Base-by-base conservation (phyloP, 2,113 vertebrate species). In the Prietella phreatophila region DNA sequence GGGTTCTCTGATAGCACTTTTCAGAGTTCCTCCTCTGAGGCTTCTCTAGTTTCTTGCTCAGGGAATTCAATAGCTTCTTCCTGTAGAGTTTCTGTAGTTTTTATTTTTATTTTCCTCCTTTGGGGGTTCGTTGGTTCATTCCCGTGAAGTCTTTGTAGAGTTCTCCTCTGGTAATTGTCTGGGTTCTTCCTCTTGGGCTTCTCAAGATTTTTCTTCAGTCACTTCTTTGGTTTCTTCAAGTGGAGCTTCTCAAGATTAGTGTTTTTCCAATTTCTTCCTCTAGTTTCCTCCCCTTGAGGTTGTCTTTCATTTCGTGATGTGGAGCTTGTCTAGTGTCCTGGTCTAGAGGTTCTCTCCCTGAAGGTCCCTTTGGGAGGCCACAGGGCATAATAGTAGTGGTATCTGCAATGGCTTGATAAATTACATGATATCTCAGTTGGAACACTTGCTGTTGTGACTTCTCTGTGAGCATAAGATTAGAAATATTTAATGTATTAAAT, bases 1-100 rank as follows among this genome's bases (percentile, higher is more conserved):
- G 53, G 53, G 2, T 27, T 83, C 36, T 83, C 6, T 47, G 42
- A 47, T 47, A 47, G 42, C 6, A 47, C 42, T 47, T 47, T 47
- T 47, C 42, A 47, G 42, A 53, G 30, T 69, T 39, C 96, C 94
- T 93, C 94, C 85, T 93, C 87, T 25, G 92, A 89, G 13, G 86
- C 90, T 88, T 90, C 94, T 1, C 92, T 95, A 69, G 91, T 93
- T 0, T 94, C 94, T 5, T 56, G 88, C 10, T 6, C 30, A 33
- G 4, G n/a, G 20, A 71, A 17, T 33, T 36, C 30, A 13, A 19
- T 71, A 0, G 67, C 6, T 14, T 69, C n/a, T 30, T 30, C 63
- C 65, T 69, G n/a, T 69, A n/a, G 61, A 33, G 13, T 69, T 33
- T 5, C 65, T 69, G 65, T 33, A 73, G 17, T 20, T 6, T 39